Evolutionary conservation across 2,113 vertebrate species (phyloP).

Genomic region (Eurystomus gularis): DNA sequence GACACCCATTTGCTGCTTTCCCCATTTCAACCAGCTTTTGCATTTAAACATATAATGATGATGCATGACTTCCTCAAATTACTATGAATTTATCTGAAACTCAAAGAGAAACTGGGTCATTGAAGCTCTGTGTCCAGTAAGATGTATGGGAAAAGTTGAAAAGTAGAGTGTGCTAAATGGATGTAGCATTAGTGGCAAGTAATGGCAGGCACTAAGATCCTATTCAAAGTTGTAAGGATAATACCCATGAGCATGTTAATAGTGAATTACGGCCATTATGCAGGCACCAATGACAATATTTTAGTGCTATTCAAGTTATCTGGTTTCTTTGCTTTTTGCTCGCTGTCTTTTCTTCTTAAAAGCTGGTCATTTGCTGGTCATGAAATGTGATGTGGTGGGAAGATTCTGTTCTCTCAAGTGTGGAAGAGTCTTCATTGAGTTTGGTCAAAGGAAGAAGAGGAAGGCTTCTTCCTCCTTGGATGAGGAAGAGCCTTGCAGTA

Average conservation of each 20-base stretch:
- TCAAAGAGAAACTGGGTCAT: slow-evolving; percentile 14
- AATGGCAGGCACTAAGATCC: slow-evolving; percentile 3
- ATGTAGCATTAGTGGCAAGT: background rate
- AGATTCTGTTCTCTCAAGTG: background rate
- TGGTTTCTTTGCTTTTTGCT: background rate
- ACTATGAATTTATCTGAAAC: slow-evolving; percentile 33
- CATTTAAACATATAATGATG: slow-evolving; percentile 48
- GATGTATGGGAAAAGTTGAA: background rate
- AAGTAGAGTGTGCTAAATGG: slow-evolving; percentile 10
- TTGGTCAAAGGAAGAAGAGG: background rate
- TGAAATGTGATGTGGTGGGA: background rate
- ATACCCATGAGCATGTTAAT: slow-evolving; percentile 27
- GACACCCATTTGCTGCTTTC: background rate
- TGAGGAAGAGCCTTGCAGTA: background rate
- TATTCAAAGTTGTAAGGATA: background rate
- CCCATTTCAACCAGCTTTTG: slow-evolving; percentile 32
- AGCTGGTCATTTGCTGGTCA: background rate
- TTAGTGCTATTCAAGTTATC: slow-evolving; percentile 8
- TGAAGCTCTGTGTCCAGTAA: slow-evolving; percentile 22
- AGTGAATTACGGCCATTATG: slow-evolving; percentile 46
- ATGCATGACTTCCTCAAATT: slow-evolving; percentile 42
- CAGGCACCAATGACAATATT: slow-evolving; percentile 20
- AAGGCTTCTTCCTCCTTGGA: background rate
- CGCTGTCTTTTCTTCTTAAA: background rate
- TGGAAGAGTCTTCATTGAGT: background rate